Evolutionary conservation across 2,888 invertebrate genomes (phyloP).

Genomic region (Melanostoma scalare): DNA sequence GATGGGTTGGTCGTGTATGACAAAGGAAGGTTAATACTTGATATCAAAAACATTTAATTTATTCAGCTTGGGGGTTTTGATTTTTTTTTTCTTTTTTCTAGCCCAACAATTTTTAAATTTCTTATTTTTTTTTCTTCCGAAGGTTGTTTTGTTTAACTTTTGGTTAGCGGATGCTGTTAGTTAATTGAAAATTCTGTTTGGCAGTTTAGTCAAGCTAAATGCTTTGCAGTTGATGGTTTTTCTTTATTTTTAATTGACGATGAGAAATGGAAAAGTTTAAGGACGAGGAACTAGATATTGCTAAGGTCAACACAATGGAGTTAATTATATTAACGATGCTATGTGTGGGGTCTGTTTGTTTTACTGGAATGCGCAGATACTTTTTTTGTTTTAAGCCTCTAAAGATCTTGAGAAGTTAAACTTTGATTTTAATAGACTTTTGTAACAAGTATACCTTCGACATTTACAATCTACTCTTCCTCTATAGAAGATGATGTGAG

Average conservation of each 20-base stretch:
- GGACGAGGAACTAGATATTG: too few relatives aligned
- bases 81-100: neutral
- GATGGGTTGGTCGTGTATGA: neutral
- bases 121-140: neutral
- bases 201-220: neutral
- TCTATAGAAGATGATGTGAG: too few relatives aligned
- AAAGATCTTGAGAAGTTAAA: too few relatives aligned
- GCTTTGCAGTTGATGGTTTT: neutral
- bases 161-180: slow-evolving; percentile 6
- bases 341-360: too few relatives aligned
- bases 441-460: too few relatives aligned
- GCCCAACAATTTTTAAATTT: neutral
- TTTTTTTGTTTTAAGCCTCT: too few relatives aligned
- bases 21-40: neutral
- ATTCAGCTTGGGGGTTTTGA: slow-evolving; percentile 2
- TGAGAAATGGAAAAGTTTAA: too few relatives aligned
- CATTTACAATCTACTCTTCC: too few relatives aligned
- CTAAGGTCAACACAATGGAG: too few relatives aligned
- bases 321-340: too few relatives aligned
- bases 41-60: slow-evolving; percentile 29
- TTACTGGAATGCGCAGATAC: too few relatives aligned
- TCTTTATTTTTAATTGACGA: neutral
- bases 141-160: slow-evolving; percentile 9
- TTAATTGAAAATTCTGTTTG: slow-evolving; percentile 25
- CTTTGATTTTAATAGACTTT: too few relatives aligned